Base-by-base conservation (phyloP, 1,140 invertebrate genomes). In the Carposina sasakii region DNA sequence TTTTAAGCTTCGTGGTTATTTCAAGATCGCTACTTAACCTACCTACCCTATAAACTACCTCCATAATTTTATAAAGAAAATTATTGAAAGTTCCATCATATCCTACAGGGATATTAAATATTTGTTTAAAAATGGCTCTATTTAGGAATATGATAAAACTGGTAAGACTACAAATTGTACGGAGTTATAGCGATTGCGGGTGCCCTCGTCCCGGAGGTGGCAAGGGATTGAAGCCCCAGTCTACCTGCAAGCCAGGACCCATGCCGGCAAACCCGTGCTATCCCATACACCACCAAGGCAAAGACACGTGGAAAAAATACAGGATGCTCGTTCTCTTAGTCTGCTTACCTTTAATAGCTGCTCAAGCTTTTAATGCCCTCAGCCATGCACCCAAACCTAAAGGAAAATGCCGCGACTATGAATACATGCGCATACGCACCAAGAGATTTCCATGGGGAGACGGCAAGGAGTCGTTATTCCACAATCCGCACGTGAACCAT, bases 381-480 rank as follows among this genome's bases (percentile, higher is more conserved):
- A 48, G 58, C 17, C 69, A 73, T 24, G 15, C 54, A 24, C 9
- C 43, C 1, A 57, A 55, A 0, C 16, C 44, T 0, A 81, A 81
- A 50, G 56, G 46, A 30, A 54, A 63, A 13, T 81, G 79, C 59
- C 62, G 74, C 17, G 75, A 79, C 30, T 84, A 74, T 45, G 79
- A 84, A 46, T 84, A 71, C 41, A 84, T 84, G 79, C 72, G 71
- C 17, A 48, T 57, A 54, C 70, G 76, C 39, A 54, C 52, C 1
- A 81, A 92, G 63, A 85, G 78, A 46, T 97, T 93, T 79, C 95
- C 94, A n/a, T 97, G 95, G 95, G 93, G 94, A 39, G 93, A 95
- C 77, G 95, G 95, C 21, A 89, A 90, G 48, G 87, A 91, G 45
- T 87, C 87, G 13, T 70, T 96, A 6, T 95, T 97, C 87, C 93